Conservation (phyloP, 1,140 invertebrate genomes). For the Drosophila bocki region DNA sequence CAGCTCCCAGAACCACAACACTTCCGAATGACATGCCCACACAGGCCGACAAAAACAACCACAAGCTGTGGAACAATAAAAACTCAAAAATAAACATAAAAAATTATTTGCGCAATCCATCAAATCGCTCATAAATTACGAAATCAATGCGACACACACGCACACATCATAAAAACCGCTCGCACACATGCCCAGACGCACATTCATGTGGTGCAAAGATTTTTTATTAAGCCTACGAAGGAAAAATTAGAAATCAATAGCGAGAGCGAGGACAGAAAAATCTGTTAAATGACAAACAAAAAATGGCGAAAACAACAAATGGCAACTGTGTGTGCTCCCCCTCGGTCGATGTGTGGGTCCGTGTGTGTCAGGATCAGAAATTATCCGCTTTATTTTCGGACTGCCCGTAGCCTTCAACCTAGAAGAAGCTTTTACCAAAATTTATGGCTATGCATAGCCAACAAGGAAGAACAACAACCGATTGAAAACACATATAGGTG, state of each 20-base stretch:
- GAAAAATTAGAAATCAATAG: slow-evolving; percentile 78
- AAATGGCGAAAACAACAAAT: slow-evolving; percentile 31
- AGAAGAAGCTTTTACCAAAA: slow-evolving; percentile 47
- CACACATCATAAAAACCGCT: slow-evolving; percentile 36
- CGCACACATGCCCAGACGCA: neutral
- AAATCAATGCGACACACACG: slow-evolving; percentile 64
- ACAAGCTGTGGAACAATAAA: slow-evolving; percentile 54
- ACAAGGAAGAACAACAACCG: slow-evolving; percentile 47
- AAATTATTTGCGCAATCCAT: slow-evolving; percentile 73
- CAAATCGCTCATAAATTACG: slow-evolving; percentile 68
- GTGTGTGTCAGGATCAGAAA: slow-evolving; percentile 60
- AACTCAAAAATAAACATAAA: slow-evolving; percentile 53
- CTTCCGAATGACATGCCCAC: slow-evolving; percentile 9
- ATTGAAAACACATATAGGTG: slow-evolving; percentile 71
- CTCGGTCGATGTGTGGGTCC: neutral
- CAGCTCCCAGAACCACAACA: slow-evolving; percentile 14
- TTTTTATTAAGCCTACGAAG: slow-evolving; percentile 50
- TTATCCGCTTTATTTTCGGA: slow-evolving; percentile 59
- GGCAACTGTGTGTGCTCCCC: slow-evolving; percentile 18
- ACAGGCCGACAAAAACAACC: slow-evolving; percentile 16
- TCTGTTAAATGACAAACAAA: slow-evolving; percentile 69
- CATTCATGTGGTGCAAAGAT: slow-evolving; percentile 14
- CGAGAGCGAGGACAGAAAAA: slow-evolving; percentile 45
- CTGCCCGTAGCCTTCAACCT: slow-evolving; percentile 36
- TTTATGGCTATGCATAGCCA: slow-evolving; percentile 54